Evolutionary conservation across 2,888 invertebrate genomes (phyloP), one percentile per base, ranked within the genome.

Genomic region (Drosophila austrosaltans): DNA sequence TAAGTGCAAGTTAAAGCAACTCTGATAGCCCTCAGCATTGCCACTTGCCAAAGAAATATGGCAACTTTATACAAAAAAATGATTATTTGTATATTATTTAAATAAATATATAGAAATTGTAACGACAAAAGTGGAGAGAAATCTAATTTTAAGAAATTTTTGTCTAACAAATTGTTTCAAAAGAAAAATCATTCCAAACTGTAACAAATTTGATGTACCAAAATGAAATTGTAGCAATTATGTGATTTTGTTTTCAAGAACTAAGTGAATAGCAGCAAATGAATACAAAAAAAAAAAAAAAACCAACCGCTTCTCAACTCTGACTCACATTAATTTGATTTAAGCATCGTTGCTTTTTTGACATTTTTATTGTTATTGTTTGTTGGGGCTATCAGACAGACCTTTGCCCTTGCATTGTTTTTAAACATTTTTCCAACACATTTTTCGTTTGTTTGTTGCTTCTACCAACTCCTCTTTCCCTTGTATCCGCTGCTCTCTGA

Each of bases 281-380:
- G 39, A 53, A 54, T 53, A 63, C 54, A 30, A 39, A 16, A 65
- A 8, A n/a, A n/a, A 30, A 39, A 16, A 65, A 32, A 32, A 32
- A 32, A 44, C 56, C 28, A 53, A 12, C 22, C 39, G 57, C 57
- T 57, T 44, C 56, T 72, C 30, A 25, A 54, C 42, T 69, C 72
- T 63, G 69, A 62, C 67, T 82, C 84, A 75, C 89, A 85, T 89
- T 89, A 85, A 89, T 89, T 89, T 85, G 84, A 85, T 85, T 89
- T 86, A 89, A 82, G 79, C 89, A 63, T 77, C 76, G 88, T 72
- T 88, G 83, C 75, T 76, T 78, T 89, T 87, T 80, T 89, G 89
- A 89, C 84, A 87, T 89, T 89, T 89, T 85, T 89, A 89, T 85
- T 85, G 89, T 87, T 84, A 83, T 88, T 86, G 81, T 86, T 82